phyloP scores from a whole-genome alignment of 1,140 invertebrate species.

The Pissodes strobi region DNA sequence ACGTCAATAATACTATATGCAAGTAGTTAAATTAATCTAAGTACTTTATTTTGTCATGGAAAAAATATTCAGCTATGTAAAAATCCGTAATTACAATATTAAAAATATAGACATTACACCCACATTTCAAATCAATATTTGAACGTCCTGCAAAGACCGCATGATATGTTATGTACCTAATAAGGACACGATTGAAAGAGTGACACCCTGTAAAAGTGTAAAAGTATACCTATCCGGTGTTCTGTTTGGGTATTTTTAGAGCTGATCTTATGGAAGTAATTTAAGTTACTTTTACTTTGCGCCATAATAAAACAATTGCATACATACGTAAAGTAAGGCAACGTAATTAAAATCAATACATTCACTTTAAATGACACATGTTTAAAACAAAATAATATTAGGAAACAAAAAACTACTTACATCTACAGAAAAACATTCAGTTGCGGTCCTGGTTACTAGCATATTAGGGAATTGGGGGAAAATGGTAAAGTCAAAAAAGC shows the following conservation, averaged over 20 bases:
- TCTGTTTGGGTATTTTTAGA: conserved; percentile 7
- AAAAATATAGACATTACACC: no score
- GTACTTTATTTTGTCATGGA: no score
- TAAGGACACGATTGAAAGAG: no score
- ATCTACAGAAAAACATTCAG: conserved; percentile 39
- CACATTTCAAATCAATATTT: no score
- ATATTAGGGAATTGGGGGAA: conserved; percentile 24
- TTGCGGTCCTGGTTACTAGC: conserved; percentile 37
- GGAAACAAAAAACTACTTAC: conserved; percentile 35
- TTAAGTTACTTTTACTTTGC: conserved; percentile 1
- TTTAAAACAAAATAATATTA: no score
- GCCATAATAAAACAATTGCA: neutral
- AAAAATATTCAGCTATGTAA: no score
- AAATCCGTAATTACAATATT: no score
- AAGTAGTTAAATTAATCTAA: no score
- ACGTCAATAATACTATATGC: no score
- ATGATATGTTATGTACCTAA: no score
- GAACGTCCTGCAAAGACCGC: no score
- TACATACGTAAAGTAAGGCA: neutral
- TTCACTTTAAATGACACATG: neutral
- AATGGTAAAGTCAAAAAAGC: neutral
- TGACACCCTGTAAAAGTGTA: neutral
- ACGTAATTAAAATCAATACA: neutral
- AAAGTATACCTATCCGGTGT: conserved; percentile 1
- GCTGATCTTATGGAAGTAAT: neutral